These are phyloP conservation scores for Acleris emargana DNA, from an alignment of 2,888 invertebrate species.

Conservation along the genomic window DNA sequence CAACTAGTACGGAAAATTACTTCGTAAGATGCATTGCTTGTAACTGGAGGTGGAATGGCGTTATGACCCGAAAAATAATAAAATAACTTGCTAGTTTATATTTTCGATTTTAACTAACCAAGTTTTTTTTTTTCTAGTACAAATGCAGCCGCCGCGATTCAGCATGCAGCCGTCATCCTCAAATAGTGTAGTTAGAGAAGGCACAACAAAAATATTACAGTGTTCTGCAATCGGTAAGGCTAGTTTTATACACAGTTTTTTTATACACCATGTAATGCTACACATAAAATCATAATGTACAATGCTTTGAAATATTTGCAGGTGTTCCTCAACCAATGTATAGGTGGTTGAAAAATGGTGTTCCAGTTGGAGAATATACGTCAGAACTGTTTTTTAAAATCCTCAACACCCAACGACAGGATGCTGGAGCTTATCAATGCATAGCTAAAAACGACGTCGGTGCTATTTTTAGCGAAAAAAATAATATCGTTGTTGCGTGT, in stretches of 20 bases:
- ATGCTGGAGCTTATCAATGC: conserved; percentile 96
- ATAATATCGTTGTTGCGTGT: conserved; percentile 96
- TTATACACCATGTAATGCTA: not conserved
- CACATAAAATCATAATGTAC: not conserved
- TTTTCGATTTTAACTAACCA: not conserved
- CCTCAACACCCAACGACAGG: conserved; percentile 89
- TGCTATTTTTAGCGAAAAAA: conserved; percentile 95
- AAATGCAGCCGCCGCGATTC: conserved; percentile 93
- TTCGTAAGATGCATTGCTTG: too few relatives aligned
- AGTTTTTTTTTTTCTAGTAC: conserved; percentile 62
- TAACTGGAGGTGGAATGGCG: too few relatives aligned
- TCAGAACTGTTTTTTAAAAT: conserved; percentile 93
- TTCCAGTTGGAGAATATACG: conserved; percentile 90
- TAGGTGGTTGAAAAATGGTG: conserved; percentile 95
- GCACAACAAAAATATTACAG: conserved; percentile 95
- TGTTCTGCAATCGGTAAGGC: conserved; percentile 94
- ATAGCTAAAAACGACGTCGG: conserved; percentile 96
- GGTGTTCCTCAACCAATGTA: conserved; percentile 96
- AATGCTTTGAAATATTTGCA: conserved; percentile 59
- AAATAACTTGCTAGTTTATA: not conserved
- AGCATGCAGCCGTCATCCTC: conserved; percentile 93
- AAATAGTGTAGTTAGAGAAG: conserved; percentile 93
- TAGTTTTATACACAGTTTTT: not conserved
- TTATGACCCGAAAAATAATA: conserved; percentile 5
- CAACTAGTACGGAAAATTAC: too few relatives aligned